Evolutionary conservation across 2,113 vertebrate species (phyloP), one percentile per base, ranked within the genome.

Genomic region (Calidris pugnax): DNA sequence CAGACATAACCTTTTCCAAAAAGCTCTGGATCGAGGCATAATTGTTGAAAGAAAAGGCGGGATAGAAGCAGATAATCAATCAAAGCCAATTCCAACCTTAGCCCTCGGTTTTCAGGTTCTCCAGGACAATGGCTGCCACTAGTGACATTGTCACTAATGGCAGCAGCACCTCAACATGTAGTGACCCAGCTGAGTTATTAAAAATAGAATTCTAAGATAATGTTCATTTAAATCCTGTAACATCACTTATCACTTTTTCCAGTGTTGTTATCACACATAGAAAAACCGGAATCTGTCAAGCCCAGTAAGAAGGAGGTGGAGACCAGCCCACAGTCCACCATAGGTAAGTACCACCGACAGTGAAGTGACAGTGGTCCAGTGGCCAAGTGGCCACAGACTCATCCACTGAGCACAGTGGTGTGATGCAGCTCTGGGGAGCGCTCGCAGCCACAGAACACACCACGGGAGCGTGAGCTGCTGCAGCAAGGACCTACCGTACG

Each of bases 401-500:
- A 39, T 32, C 62, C 48, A 3, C 41, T 2, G 24, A 76, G 83
- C 33, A 35, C 3, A 5, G 39, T 0, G 26, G n/a, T 71, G 11
- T 4, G 4, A 23, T 2, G 1, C 33, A 37, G 60, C 77, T 8
- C 55, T 12, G 1, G 0, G 71, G 12, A 8, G 9, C 3, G 0
- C 30, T 3, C 19, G 21, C 41, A 28, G 17, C 16, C 47, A 8
- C 32, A 22, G 55, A 39, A 23, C 5, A 28, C 1, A 5, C 16
- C 67, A 15, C 0, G 1, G 50, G 4, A 4, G 37, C 14, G 5
- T 48, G 83, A 43, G 19, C 33, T 23, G 32, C 13, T 4, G 33
- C 14, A 66, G 27, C 14, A 14, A 26, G 90, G 69, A 91, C 98
- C 95, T 97, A 99, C 98, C 98, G 95, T 3, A 97, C 28, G 5